Base-by-base conservation (phyloP, 35 echinoderm and acorn worm genomes). In the Strongylocentrotus purpuratus region DNA sequence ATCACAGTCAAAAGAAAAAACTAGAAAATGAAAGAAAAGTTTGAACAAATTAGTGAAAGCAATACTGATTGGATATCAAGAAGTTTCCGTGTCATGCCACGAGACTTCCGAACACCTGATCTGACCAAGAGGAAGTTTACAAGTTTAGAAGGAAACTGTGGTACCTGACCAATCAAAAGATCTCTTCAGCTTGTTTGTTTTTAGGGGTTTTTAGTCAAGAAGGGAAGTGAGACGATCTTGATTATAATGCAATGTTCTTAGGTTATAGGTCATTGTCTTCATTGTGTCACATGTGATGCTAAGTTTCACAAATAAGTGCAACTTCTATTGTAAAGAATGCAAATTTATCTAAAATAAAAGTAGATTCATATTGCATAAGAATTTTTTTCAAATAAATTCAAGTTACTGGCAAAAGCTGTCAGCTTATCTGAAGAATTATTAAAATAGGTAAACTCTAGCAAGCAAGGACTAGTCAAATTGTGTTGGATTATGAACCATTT, bases 121-220 rank as follows among this genome's bases (percentile, higher is more conserved):
- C 65, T 78, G 65, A 78, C 65, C 65, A 28, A 28, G 65, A 78
- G 65, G 65, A 78, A 78, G 65, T 78, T 78, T 78, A 78, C 65
- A 78, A 78, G 65, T 78, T 78, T 78, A 78, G 65, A 28, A 78
- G 65, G 65, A 78, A 78, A n/a, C 65, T 78, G 65, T 28, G 22
- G 65, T 78, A 78, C 65, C 65, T 78, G 65, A 78, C 65, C 65
- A 78, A 78, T 78, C 65, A 78, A 78, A 78, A 78, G 65, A 78
- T 78, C 65, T 22, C 20, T 78, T 78, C 15, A 28, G 18, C 7
- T 78, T 78, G 65, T 78, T 78, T 78, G 65, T 78, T 78, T 8
- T 78, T n/a, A 7, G 28, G 65, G 65, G 65, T 4, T 78, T 78
- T 78, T 78, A 78, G 6, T 78, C 65, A 78, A 78, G 20, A n/a